Evolutionary conservation across 2,797 vertebrate species (phyloP).

Genomic region (Gymnopithys bicolor): DNA sequence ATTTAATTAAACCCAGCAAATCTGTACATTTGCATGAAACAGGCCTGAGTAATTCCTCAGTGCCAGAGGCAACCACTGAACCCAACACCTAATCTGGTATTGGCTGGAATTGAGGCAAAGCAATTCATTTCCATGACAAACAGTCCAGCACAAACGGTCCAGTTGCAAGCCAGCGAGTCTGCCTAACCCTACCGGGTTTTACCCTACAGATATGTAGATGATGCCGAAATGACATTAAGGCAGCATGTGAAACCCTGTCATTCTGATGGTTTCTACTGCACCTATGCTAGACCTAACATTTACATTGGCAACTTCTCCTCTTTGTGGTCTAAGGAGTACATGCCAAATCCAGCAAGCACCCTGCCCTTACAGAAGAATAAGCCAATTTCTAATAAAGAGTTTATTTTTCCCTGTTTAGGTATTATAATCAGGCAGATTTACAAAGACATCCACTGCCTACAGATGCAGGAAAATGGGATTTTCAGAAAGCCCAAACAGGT

Average conservation of each 20-base stretch:
- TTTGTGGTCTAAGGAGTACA: accelerated
- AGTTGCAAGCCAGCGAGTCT: background rate
- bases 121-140: background rate
- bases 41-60: background rate
- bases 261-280: background rate
- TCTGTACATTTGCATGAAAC: background rate
- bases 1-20: background rate
- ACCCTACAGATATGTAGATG: background rate
- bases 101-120: background rate
- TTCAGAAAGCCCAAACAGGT: background rate
- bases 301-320: background rate
- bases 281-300: background rate
- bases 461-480: background rate
- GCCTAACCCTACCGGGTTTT: background rate
- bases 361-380: background rate
- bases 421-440: background rate
- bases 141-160: background rate
- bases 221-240: background rate
- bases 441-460: background rate
- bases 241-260: background rate
- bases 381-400: background rate
- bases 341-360: background rate
- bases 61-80: background rate
- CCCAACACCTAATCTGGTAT: background rate
- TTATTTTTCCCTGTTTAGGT: background rate